Conservation (phyloP, 2,888 invertebrate species). For the Abrostola tripartita region DNA sequence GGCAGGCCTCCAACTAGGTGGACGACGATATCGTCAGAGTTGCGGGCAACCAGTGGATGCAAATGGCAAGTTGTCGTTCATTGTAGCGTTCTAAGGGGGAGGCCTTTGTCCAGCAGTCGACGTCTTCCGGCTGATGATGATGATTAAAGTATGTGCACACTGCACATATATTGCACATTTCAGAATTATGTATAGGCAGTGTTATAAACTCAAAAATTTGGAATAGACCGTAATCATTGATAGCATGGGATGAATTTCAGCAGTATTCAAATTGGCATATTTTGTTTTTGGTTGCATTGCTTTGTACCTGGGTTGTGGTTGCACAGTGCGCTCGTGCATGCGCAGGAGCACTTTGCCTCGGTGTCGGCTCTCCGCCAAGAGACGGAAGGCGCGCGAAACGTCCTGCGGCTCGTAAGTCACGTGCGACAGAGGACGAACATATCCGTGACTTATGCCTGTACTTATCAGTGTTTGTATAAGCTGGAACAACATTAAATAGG, state of each 20-base stretch:
- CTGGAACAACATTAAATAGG: slow-evolving; percentile 42
- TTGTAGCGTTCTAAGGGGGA: no score
- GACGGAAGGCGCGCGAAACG: slow-evolving; percentile 64
- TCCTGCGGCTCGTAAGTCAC: slow-evolving; percentile 64
- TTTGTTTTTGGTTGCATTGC: neutral
- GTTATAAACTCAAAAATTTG: no score
- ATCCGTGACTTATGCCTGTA: slow-evolving; percentile 69
- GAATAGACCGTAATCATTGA: neutral
- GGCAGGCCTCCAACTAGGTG: no score
- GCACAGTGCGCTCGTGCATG: slow-evolving; percentile 33
- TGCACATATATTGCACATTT: no score
- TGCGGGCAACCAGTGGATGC: no score
- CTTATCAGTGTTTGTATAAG: slow-evolving; percentile 63
- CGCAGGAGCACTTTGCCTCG: slow-evolving; percentile 70
- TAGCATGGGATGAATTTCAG: neutral
- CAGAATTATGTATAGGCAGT: no score
- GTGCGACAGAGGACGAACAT: slow-evolving; percentile 70
- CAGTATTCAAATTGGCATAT: neutral
- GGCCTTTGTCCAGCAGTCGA: no score
- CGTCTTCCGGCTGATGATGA: no score
- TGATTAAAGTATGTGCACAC: no score
- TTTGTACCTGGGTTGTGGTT: slow-evolving; percentile 52
- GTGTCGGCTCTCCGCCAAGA: slow-evolving; percentile 67
- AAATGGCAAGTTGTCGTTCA: no score
- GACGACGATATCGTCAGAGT: no score